Conservation (phyloP, 2,888 invertebrate species). For the Lasioglossum calceatum region DNA sequence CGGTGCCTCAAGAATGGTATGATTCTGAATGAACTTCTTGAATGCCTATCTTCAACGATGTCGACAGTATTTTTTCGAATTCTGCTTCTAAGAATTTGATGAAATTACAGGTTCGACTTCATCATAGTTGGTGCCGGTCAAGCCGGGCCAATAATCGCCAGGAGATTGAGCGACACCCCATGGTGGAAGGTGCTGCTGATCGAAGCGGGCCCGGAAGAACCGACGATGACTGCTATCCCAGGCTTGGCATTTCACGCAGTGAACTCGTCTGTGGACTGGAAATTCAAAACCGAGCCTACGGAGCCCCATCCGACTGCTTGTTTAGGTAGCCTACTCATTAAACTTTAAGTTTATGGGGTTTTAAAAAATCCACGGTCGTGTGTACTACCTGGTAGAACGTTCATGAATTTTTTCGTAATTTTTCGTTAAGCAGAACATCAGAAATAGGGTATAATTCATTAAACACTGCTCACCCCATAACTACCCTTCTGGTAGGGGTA, state of each 20-base stretch:
- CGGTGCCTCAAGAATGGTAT: conserved; percentile 77
- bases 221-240: conserved; percentile 83
- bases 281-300: conserved; percentile 85
- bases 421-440: background rate
- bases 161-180: conserved; percentile 84
- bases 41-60: background rate
- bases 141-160: conserved; percentile 85
- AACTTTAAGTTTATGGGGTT: background rate
- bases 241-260: conserved; percentile 82
- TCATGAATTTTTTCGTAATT: background rate
- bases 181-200: conserved; percentile 83
- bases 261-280: conserved; percentile 85
- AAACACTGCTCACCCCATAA: background rate
- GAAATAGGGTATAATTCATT: background rate
- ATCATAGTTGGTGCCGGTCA: conserved; percentile 85
- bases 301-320: conserved; percentile 81
- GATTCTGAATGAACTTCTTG: background rate
- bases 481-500: background rate
- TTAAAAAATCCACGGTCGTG: background rate
- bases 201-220: conserved; percentile 85
- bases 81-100: background rate
- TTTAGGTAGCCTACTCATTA: conserved; percentile 71
- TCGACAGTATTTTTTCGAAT: background rate
- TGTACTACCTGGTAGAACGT: background rate
- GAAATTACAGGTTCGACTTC: conserved; percentile 82